phyloP scores from a whole-genome alignment of 2,888 invertebrate genomes.

The Chymomyza fuscimana region DNA sequence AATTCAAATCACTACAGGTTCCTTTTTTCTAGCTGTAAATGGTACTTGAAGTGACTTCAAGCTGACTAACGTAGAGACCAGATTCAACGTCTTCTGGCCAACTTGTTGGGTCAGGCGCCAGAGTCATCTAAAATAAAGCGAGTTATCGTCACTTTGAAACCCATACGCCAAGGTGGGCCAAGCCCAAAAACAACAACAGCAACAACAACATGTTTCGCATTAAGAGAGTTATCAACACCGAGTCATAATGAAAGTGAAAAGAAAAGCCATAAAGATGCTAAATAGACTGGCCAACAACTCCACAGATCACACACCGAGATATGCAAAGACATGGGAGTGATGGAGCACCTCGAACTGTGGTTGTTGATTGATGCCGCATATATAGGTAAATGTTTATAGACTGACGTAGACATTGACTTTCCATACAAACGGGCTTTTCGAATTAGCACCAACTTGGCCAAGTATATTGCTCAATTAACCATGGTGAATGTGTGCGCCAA shows the following conservation, averaged over 20 bases:
- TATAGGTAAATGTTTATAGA: not conserved
- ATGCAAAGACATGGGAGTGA: not conserved
- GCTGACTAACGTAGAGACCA: too few species aligned
- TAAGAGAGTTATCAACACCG: not conserved
- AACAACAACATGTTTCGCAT: not conserved
- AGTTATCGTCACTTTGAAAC: not conserved
- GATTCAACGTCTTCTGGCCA: too few species aligned
- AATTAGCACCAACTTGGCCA: conserved; percentile 3
- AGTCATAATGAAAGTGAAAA: not conserved
- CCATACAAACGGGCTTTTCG: not conserved
- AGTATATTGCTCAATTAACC: not conserved
- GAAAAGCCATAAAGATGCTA: not conserved
- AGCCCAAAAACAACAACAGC: not conserved
- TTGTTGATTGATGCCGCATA: not conserved
- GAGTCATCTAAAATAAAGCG: conserved; percentile 16
- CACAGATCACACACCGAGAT: not conserved
- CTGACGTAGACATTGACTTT: not conserved
- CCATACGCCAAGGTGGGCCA: not conserved
- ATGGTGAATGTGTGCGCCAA: not conserved
- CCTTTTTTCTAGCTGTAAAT: too few species aligned
- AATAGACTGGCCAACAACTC: not conserved
- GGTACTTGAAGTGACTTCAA: too few species aligned
- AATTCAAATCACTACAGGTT: too few species aligned
- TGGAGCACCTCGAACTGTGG: not conserved
- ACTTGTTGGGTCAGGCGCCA: conserved; percentile 8